Base-by-base conservation (phyloP, 1,140 invertebrate genomes). In the Drosophila funebris region DNA sequence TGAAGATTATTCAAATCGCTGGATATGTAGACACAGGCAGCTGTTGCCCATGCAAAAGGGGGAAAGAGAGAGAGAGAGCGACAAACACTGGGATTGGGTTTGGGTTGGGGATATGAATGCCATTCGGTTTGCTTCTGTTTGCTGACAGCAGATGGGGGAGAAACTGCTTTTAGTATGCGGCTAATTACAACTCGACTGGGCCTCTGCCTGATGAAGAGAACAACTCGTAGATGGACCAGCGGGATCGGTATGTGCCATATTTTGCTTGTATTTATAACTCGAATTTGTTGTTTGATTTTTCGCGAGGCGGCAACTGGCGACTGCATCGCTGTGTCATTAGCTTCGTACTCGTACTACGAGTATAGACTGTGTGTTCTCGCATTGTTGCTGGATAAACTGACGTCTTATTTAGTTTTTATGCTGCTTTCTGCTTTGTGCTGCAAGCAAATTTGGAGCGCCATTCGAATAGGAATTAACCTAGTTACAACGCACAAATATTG, bases 1-100 rank as follows among this genome's bases (percentile, higher is more conserved):
- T 74, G 36, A 73, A 76, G 78, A 85, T 75, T 87, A 85, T 85
- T 87, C 73, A 71, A 85, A 85, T 80, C 57, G 36, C 41, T 57
- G 64, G n/a, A 36, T 8, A 3, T 61, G 33, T 16, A 31, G 39
- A 14, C 52, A 11, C 11, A 39, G 43, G 58, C 44, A 58, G 63
- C 53, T 66, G 68, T 71, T 71, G 44, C 50, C 29, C 22, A 52
- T 33, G 22, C 29, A 50, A 50, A 13, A 46, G 22, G 29, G 33
- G 24, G 39, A 43, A 13, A 8, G n/a, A 11, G n/a, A 20, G 48
- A 18, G 14, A 18, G 9, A 16, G 39, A 11, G 52, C n/a, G n/a
- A n/a, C n/a, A n/a, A n/a, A n/a, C n/a, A 44, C 7, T 0, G 44
- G 14, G 50, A 36, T 0, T 3, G 33, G 9, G 11, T 22, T 4